These are phyloP conservation scores for Dascyllus trimaculatus DNA, from an alignment of 2,113 vertebrate species.

Conservation along the genomic window DNA sequence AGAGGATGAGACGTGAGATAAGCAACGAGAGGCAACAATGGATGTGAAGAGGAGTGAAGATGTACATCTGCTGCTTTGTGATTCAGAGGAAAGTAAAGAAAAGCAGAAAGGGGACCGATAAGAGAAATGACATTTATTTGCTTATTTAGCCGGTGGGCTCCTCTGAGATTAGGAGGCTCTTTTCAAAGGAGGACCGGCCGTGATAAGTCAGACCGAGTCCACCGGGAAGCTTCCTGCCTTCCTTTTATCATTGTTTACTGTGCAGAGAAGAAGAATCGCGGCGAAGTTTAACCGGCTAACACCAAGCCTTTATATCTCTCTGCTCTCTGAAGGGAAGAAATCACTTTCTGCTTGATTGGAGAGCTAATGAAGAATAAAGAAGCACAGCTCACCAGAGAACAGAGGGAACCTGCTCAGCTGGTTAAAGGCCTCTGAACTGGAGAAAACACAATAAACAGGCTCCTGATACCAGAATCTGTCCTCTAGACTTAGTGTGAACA, in stretches of 20 bases:
- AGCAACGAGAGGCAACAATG: constrained; percentile 4
- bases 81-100: constrained; percentile 3
- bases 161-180: constrained; percentile 43
- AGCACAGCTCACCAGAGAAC: neutral
- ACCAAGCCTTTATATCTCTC: too few relatives aligned
- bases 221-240: constrained; percentile 25
- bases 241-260: constrained; percentile 54
- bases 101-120: constrained; percentile 15
- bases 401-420: neutral
- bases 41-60: constrained; percentile 13
- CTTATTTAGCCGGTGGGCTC: constrained; percentile 45
- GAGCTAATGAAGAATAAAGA: constrained; percentile 50
- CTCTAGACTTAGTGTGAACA: too few relatives aligned
- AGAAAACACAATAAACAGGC: neutral
- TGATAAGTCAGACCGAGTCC: constrained; percentile 49
- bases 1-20: neutral
- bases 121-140: constrained; percentile 59
- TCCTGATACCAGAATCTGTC: too few relatives aligned
- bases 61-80: constrained; percentile 9
- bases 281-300: constrained; percentile 39
- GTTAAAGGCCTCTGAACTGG: constrained; percentile 1
- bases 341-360: constrained; percentile 20
- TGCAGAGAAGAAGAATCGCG: constrained; percentile 20
- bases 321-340: constrained; percentile 8
- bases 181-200: constrained; percentile 44